phyloP scores from a whole-genome alignment of 2,888 invertebrate genomes.

The Acanthacorydalis orientalis region DNA sequence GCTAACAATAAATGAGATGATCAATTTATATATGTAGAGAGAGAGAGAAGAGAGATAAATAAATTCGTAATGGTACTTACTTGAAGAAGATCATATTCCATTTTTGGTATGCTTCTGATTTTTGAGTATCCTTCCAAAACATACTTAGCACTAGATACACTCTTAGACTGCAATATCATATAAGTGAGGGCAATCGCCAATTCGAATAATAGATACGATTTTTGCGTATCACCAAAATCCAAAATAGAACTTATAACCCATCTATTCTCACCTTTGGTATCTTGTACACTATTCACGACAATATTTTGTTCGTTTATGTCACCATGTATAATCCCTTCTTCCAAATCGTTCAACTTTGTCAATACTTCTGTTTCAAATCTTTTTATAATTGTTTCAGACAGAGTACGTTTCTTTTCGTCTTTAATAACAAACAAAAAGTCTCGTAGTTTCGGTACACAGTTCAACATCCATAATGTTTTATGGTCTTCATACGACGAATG shows the following conservation, averaged over 20 bases:
- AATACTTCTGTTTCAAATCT: conserved; percentile 50
- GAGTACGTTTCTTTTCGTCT: conserved; percentile 35
- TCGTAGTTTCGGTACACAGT: conserved; percentile 45
- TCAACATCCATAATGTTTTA: conserved; percentile 61
- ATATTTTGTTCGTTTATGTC: conserved; percentile 87
- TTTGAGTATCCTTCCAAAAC: conserved; percentile 64
- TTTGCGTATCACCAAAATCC: conserved; percentile 74
- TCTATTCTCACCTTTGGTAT: conserved; percentile 20
- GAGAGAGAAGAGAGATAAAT: too few species aligned
- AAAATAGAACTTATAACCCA: conserved; percentile 52
- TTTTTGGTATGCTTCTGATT: conserved; percentile 35
- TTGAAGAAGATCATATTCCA: conserved; percentile 50
- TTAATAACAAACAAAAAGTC: conserved; percentile 54
- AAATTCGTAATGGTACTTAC: conserved; percentile 27
- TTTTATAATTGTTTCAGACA: conserved; percentile 43
- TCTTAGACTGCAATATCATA: conserved; percentile 51
- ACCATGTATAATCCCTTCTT: conserved; percentile 67
- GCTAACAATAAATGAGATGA: too few species aligned
- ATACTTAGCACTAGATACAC: conserved; percentile 42
- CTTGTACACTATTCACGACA: conserved; percentile 30
- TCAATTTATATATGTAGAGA: too few species aligned
- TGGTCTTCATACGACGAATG: conserved; percentile 50
- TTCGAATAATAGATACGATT: conserved; percentile 63
- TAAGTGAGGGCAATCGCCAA: conserved; percentile 68
- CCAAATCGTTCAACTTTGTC: conserved; percentile 35